A percentile compares a stretch with the other conserved stretches of the same genome.
These are phyloP conservation scores for Callinectes sapidus DNA, from an alignment of 2,888 invertebrate genomes.

Conservation along the genomic window DNA sequence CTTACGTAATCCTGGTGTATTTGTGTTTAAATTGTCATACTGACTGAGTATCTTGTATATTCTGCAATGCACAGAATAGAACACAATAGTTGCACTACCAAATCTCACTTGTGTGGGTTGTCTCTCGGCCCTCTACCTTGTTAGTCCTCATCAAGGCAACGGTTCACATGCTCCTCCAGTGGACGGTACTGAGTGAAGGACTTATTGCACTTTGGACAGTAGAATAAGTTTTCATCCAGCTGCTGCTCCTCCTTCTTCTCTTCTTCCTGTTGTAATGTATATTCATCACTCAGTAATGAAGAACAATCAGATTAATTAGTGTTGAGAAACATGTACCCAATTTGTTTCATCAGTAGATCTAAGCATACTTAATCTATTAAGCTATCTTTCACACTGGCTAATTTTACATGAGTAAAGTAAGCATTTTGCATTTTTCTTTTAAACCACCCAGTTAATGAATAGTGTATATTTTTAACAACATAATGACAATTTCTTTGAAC, in stretches of 20 bases:
- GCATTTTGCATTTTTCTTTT: background rate
- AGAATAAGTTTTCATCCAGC: slow-evolving; percentile 75
- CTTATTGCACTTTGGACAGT: slow-evolving; percentile 80
- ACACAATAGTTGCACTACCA: background rate
- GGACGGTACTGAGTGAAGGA: slow-evolving; percentile 78
- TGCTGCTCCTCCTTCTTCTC: slow-evolving; percentile 67
- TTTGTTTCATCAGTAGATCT: background rate
- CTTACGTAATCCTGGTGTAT: background rate
- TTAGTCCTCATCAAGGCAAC: slow-evolving; percentile 75
- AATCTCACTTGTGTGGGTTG: background rate
- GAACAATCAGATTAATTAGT: background rate
- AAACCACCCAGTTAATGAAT: background rate
- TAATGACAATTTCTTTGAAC: background rate
- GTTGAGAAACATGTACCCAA: background rate
- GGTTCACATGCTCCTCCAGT: slow-evolving; percentile 80
- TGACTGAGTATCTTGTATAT: background rate
- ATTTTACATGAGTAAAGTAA: background rate
- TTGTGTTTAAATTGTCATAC: background rate
- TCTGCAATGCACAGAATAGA: background rate
- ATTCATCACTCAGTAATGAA: background rate
- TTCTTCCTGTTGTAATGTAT: slow-evolving; percentile 56
- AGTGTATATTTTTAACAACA: background rate
- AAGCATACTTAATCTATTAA: background rate
- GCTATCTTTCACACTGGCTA: background rate
- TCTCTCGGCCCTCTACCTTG: background rate